These are phyloP conservation scores for Coregonus clupeaformis DNA, from an alignment of 2,113 vertebrate species.

Conservation along the genomic window DNA sequence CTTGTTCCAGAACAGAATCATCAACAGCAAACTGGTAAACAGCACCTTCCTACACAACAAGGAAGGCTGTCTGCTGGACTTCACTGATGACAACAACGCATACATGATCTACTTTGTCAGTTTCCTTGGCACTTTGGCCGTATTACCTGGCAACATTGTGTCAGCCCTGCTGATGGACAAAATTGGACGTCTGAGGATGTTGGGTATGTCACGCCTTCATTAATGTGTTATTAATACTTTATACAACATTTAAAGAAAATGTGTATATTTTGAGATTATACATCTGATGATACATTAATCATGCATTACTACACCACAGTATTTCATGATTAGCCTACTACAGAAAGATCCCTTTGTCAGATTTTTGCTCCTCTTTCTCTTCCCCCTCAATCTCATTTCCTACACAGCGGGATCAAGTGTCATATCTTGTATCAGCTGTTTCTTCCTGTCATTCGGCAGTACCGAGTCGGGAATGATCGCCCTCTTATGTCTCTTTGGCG, in stretches of 20 bases:
- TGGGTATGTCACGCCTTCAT: conserved; percentile 73
- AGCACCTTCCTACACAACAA: conserved; percentile 96
- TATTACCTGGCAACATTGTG: conserved; percentile 94
- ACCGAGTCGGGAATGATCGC: conserved; percentile 98
- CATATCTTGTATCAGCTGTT: conserved; percentile 96
- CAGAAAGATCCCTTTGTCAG: background rate
- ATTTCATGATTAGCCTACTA: too few relatives aligned
- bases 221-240: too few relatives aligned
- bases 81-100: conserved; percentile 93
- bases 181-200: conserved; percentile 94
- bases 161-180: conserved; percentile 97
- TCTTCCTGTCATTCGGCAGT: conserved; percentile 96
- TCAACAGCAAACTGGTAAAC: conserved; percentile 88
- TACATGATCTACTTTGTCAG: conserved; percentile 99
- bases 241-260: too few relatives aligned
- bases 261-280: too few relatives aligned
- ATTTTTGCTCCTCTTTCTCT: background rate
- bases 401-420: conserved; percentile 92
- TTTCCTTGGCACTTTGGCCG: conserved; percentile 92
- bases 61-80: conserved; percentile 93
- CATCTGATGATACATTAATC: too few relatives aligned
- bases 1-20: conserved; percentile 92
- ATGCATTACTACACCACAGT: too few relatives aligned
- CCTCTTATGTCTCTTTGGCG: conserved; percentile 93
- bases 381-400: background rate